These are phyloP conservation scores for Ardeotis arabs DNA, from an alignment of 2,113 vertebrate species.

Conservation along the genomic window DNA sequence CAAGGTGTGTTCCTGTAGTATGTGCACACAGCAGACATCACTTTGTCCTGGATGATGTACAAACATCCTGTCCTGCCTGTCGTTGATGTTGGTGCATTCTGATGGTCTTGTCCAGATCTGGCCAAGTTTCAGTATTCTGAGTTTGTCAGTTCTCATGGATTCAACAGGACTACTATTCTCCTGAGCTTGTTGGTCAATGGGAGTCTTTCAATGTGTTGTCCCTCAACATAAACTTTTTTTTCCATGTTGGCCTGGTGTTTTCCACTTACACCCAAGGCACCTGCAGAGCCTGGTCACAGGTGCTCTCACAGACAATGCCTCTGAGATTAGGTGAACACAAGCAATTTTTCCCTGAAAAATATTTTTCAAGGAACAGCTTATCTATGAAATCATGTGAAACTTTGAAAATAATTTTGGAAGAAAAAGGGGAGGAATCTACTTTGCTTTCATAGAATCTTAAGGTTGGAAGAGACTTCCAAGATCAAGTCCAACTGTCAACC, in stretches of 20 bases:
- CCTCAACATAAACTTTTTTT: background rate
- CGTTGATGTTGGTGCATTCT: rapidly evolving
- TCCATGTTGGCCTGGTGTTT: background rate
- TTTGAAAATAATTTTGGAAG: background rate
- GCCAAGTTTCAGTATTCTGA: background rate
- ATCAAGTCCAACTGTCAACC: too few relatives aligned
- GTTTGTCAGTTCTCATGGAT: background rate
- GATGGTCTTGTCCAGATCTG: background rate
- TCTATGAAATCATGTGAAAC: background rate
- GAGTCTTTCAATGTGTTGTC: background rate
- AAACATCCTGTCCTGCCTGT: background rate
- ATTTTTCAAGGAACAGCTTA: background rate
- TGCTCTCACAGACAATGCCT: background rate
- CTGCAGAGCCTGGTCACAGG: background rate
- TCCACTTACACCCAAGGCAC: background rate
- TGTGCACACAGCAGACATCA: background rate
- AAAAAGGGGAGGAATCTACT: background rate
- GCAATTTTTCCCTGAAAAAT: background rate
- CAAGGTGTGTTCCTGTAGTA: background rate
- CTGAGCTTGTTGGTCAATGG: rapidly evolving
- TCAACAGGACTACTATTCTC: background rate
- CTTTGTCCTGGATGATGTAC: background rate
- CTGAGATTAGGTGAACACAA: background rate
- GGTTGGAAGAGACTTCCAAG: too few relatives aligned
- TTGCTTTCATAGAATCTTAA: background rate